phyloP scores from a whole-genome alignment of 1,140 invertebrate species.

The Zelostemma sp. region DNA sequence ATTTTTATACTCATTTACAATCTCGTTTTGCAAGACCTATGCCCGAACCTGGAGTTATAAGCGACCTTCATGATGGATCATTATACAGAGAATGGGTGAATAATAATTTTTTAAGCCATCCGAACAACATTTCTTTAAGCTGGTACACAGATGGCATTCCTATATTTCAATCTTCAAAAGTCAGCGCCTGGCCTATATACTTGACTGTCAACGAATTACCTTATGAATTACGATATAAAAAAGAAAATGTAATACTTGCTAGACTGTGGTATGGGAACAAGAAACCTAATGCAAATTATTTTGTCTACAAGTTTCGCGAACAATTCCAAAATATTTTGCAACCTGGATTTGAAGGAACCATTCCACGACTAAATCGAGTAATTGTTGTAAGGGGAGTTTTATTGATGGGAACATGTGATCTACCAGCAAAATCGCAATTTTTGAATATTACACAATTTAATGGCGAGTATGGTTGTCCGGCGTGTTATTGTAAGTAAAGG shows the following conservation, averaged over 20 bases:
- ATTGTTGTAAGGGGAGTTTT: slow-evolving; percentile 14
- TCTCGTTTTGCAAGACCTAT: slow-evolving; percentile 16
- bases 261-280: slow-evolving; percentile 22
- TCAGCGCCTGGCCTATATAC: no score
- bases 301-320: slow-evolving; percentile 13
- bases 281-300: slow-evolving; percentile 8
- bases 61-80: no score
- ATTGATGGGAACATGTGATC: slow-evolving; percentile 15
- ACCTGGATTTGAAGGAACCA: slow-evolving; percentile 1
- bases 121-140: no score
- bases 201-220: no score
- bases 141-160: no score
- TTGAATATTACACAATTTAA: slow-evolving; percentile 28
- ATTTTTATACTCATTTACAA: slow-evolving; percentile 23
- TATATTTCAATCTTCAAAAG: neutral
- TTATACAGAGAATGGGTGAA: no score
- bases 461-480: slow-evolving; percentile 20
- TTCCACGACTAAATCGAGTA: neutral
- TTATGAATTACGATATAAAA: no score
- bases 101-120: no score
- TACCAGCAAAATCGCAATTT: slow-evolving; percentile 18
- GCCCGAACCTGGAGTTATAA: no score
- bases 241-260: neutral
- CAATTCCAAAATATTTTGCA: neutral
- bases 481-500: slow-evolving; percentile 18